Percentiles rank a stretch among this genome's conserved stretches.
phyloP scores from a whole-genome alignment of 2,113 vertebrate species.

The Probosciger aterrimus region DNA sequence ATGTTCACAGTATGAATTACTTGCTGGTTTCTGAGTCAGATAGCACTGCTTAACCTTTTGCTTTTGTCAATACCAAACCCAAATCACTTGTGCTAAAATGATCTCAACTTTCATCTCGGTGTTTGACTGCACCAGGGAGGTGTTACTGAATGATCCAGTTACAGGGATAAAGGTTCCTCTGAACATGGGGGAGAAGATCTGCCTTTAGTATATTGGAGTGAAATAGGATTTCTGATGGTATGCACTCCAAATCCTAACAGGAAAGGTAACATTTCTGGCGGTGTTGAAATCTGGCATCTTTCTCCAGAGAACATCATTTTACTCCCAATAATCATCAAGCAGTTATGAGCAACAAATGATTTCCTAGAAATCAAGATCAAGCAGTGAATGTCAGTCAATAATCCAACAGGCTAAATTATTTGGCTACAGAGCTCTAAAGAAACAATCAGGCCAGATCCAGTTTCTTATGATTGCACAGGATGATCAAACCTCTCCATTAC shows the following conservation, averaged over 20 bases:
- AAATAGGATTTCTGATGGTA: neutral
- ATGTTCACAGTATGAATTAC: neutral
- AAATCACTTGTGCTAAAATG: neutral
- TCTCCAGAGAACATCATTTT: neutral
- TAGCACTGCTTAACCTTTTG: neutral
- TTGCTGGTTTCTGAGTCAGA: neutral
- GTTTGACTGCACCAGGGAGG: neutral
- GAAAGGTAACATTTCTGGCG: neutral
- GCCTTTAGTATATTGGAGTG: neutral
- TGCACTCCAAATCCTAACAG: neutral
- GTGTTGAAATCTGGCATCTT: neutral
- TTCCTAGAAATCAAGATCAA: neutral
- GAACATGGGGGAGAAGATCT: neutral
- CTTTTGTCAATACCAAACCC: neutral
- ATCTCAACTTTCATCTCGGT: neutral
- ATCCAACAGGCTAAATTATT: neutral
- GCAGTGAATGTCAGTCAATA: neutral
- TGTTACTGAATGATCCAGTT: neutral
- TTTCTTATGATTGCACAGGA: neutral
- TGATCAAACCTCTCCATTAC: neutral
- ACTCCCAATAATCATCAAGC: neutral
- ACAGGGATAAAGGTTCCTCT: neutral
- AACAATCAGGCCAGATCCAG: neutral
- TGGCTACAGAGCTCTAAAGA: neutral
- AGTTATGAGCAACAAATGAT: neutral